Percentiles rank a stretch among this genome's conserved stretches.
These are phyloP conservation scores for Orthonevra nobilis DNA, from an alignment of 2,888 invertebrate species.

Conservation along the genomic window DNA sequence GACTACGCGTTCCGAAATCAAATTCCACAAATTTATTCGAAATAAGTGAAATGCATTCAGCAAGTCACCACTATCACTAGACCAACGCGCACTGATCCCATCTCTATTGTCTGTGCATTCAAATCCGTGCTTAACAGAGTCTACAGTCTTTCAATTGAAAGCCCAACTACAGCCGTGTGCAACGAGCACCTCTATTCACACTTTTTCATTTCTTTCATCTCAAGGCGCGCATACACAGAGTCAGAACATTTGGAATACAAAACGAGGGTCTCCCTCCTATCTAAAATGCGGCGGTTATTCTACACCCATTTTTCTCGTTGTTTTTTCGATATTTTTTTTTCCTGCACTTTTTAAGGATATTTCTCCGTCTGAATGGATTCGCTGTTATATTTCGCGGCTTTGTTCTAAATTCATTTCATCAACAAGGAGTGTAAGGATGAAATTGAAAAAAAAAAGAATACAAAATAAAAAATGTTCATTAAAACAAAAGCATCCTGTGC, in stretches of 20 bases:
- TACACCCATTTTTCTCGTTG: conserved; percentile 2
- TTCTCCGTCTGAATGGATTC: conserved; percentile 62
- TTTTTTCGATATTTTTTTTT: conserved; percentile 30
- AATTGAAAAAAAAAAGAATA: conserved; percentile 35
- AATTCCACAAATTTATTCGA: too few species aligned
- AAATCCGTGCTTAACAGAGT: neutral
- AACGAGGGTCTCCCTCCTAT: conserved; percentile 28
- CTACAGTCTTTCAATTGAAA: conserved; percentile 34
- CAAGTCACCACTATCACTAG: neutral
- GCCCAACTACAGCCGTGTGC: conserved; percentile 24
- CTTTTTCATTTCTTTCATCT: conserved; percentile 52
- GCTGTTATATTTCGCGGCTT: conserved; percentile 69
- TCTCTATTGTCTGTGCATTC: neutral
- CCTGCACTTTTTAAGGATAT: conserved; percentile 61
- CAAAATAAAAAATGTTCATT: conserved; percentile 53
- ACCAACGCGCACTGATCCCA: neutral
- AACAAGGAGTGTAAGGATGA: conserved; percentile 36
- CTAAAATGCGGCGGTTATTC: conserved; percentile 15
- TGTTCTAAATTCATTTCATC: conserved; percentile 65
- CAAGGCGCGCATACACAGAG: conserved; percentile 18
- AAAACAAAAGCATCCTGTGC: conserved; percentile 69
- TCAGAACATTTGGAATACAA: conserved; percentile 43
- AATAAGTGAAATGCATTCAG: neutral
- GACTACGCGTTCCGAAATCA: too few species aligned
- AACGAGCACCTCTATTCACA: conserved; percentile 54